phyloP scores from a whole-genome alignment of 2,797 vertebrate species.

The Urocyon cinereoargenteus region DNA sequence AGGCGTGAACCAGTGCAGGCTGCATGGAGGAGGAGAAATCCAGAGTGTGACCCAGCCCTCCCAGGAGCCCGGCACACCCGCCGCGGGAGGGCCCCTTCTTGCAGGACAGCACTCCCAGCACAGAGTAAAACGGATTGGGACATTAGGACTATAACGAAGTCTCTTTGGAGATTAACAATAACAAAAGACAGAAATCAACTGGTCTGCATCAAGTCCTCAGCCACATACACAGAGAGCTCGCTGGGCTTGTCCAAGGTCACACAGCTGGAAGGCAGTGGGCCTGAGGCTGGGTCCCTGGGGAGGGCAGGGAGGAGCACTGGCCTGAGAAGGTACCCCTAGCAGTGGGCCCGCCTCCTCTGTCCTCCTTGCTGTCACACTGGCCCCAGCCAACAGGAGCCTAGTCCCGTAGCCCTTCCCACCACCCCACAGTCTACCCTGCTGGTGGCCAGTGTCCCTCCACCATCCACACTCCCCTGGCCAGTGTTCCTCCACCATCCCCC shows the following conservation, averaged over 20 bases:
- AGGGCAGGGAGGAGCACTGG: not conserved
- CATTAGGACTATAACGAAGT: not conserved
- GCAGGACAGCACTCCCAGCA: not conserved
- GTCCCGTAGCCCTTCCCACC: fast-evolving
- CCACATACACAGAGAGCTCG: not conserved
- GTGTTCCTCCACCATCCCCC: not conserved
- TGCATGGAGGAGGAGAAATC: not conserved
- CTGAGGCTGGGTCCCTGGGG: not conserved
- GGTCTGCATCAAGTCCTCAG: fast-evolving
- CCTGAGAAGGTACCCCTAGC: fast-evolving
- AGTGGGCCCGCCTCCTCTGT: not conserved
- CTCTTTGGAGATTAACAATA: not conserved
- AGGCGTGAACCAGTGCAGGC: fast-evolving
- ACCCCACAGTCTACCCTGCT: not conserved
- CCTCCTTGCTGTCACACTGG: not conserved
- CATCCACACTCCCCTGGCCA: too few species aligned
- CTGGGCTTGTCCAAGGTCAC: not conserved
- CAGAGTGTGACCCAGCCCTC: not conserved
- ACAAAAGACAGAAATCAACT: not conserved
- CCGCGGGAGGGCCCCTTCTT: not conserved
- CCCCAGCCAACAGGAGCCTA: not conserved
- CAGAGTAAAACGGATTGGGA: not conserved
- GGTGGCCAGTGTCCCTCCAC: fast-evolving
- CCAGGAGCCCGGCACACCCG: fast-evolving
- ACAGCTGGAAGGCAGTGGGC: not conserved